A percentile compares a stretch with the other conserved stretches of the same genome.
Conservation (phyloP, 2,113 vertebrate species). For the Dicrurus megarhynchus region DNA sequence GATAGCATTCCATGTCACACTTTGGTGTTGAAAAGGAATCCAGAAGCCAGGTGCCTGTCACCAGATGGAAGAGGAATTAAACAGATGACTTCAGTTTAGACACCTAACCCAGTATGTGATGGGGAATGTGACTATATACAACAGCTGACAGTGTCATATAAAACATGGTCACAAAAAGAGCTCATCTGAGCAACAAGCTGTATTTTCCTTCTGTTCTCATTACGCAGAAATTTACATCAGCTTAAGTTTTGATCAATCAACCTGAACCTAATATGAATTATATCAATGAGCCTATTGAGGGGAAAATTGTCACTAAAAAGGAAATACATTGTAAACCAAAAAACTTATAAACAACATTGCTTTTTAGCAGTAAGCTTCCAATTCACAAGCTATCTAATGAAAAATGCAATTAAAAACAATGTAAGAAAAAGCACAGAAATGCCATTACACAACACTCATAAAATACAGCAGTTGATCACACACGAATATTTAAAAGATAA, state of each 20-base stretch:
- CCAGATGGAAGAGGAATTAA: constrained; percentile 9
- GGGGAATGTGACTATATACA: not conserved
- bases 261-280: not conserved
- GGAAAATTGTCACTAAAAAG: not conserved
- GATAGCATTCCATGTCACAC: not conserved
- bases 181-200: not conserved
- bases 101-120: not conserved
- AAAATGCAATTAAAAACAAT: constrained; percentile 50
- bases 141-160: constrained; percentile 8
- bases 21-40: constrained; percentile 1
- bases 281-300: not conserved
- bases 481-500: constrained; percentile 44
- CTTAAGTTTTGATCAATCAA: not conserved
- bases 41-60: constrained; percentile 19
- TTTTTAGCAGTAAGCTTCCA: constrained; percentile 39
- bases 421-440: constrained; percentile 48
- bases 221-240: constrained; percentile 45
- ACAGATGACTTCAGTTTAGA: not conserved
- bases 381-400: constrained; percentile 47
- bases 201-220: not conserved
- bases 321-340: not conserved
- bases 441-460: constrained; percentile 45
- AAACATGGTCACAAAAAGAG: not conserved
- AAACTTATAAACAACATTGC: constrained; percentile 35
- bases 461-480: constrained; percentile 53